Conservation (phyloP, 2,113 vertebrate species). For the Tachysurus vachellii region DNA sequence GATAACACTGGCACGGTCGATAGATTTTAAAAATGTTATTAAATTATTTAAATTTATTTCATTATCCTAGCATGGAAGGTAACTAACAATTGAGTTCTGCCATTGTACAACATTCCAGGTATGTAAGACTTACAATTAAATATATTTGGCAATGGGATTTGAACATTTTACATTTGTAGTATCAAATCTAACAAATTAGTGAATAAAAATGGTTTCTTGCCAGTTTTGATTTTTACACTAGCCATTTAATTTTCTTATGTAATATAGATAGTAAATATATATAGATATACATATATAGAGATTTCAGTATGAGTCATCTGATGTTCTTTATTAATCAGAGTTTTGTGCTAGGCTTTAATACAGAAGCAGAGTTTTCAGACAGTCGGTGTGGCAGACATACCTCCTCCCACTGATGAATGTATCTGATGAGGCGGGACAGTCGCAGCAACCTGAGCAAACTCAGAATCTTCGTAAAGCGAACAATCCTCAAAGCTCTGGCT, state of each 20-base stretch:
- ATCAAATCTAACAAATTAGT: not conserved
- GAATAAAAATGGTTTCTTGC: not conserved
- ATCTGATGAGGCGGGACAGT: slow-evolving; percentile 94
- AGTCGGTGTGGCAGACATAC: slow-evolving; percentile 65
- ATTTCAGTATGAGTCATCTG: not conserved
- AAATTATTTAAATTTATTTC: not conserved
- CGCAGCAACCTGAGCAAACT: slow-evolving; percentile 91
- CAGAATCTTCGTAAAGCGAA: slow-evolving; percentile 98
- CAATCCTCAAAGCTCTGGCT: slow-evolving; percentile 91
- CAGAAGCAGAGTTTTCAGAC: not conserved
- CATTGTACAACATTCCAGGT: not conserved
- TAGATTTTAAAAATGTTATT: not conserved
- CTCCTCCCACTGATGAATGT: slow-evolving; percentile 99
- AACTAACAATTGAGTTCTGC: not conserved
- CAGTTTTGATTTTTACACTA: not conserved
- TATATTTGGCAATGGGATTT: not conserved
- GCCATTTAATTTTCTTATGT: not conserved
- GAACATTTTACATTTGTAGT: not conserved
- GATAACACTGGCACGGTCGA: not conserved
- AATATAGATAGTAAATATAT: not conserved
- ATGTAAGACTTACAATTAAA: not conserved
- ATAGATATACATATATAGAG: too few relatives aligned
- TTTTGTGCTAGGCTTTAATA: not conserved
- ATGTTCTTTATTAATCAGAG: not conserved
- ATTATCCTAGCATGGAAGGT: not conserved